Evolutionary conservation across 2,888 invertebrate species (phyloP).

Genomic region (Platerodrilus igneus): DNA sequence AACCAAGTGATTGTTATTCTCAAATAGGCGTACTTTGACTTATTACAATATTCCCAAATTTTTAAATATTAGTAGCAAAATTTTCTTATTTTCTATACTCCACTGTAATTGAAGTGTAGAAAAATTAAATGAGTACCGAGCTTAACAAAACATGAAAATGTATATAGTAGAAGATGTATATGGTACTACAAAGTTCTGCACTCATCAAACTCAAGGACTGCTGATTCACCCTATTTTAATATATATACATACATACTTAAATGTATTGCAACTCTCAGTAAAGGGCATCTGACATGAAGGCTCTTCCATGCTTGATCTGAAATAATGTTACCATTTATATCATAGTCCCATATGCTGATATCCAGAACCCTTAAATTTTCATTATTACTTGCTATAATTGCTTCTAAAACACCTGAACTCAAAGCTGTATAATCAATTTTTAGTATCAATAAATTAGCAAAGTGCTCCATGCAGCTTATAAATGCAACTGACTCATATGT

Average conservation of each 20-base stretch:
- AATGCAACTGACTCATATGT: constrained; percentile 33
- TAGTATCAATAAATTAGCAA: constrained; percentile 42
- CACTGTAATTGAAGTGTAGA: no score
- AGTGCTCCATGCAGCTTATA: constrained; percentile 40
- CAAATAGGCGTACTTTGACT: no score
- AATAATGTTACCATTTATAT: constrained; percentile 45
- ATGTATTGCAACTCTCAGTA: constrained; percentile 43
- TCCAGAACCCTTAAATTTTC: constrained; percentile 42
- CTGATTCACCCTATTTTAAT: no score
- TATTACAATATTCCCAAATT: no score
- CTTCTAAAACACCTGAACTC: constrained; percentile 45
- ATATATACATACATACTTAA: constrained; percentile 27
- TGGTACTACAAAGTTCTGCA: no score
- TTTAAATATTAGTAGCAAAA: no score
- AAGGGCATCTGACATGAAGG: constrained; percentile 43
- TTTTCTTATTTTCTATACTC: no score
- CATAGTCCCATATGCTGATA: constrained; percentile 46
- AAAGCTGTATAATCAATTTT: constrained; percentile 50
- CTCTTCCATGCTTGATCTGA: constrained; percentile 46
- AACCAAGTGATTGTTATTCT: no score
- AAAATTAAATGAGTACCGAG: no score
- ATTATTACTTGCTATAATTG: constrained; percentile 44
- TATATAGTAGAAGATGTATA: no score
- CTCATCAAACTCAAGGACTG: no score
- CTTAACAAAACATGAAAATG: no score